Evolutionary conservation across 1,140 invertebrate genomes (phyloP), one percentile per base, ranked within the genome.

Genomic region (Brachionus calyciflorus): DNA sequence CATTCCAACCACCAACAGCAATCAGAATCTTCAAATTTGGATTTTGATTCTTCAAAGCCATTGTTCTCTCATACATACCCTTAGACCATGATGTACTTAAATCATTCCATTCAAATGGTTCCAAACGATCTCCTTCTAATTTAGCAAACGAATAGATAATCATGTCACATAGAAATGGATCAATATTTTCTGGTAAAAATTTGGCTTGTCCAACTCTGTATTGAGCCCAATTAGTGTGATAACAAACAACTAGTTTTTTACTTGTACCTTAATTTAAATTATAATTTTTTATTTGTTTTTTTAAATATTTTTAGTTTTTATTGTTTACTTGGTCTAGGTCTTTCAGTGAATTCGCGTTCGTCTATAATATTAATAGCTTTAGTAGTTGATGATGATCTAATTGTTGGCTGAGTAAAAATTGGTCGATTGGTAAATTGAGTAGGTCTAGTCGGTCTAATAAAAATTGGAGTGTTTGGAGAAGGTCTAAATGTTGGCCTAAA

Each of bases 91-190:
- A 10, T 9, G 53, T 46, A 9, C 49, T 80, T 91, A 91, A 78
- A 93, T 91, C 76, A 93, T 90, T 24, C 96, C 85, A 49, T 93
- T 89, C 6, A 95, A 88, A 79, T 90, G 89, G 46, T 91, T 89
- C 83, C 92, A 89, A 80, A 93, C 91, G 81, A 83, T 80, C 30
- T 81, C 57, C 44, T 77, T 79, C 40, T 9, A 86, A 79, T 3
- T 91, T 92, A 0, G 93, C 93, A 82, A 96, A 96, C 1, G 93
- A 92, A 81, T 93, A 96, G 24, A 97, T 90, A 14, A 97, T 86
- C 84, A 96, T 93, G 0, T 93, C 96, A 82, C 94, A 98, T 0
- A 96, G 89, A 24, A 78, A 80, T 0, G 93, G 86, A 82, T 96
- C 91, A 14, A 97, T 89, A 81, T 95, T 90, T 78, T 93, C 91